Conservation (phyloP, 1,140 invertebrate species). For the Thrips palmi region DNA sequence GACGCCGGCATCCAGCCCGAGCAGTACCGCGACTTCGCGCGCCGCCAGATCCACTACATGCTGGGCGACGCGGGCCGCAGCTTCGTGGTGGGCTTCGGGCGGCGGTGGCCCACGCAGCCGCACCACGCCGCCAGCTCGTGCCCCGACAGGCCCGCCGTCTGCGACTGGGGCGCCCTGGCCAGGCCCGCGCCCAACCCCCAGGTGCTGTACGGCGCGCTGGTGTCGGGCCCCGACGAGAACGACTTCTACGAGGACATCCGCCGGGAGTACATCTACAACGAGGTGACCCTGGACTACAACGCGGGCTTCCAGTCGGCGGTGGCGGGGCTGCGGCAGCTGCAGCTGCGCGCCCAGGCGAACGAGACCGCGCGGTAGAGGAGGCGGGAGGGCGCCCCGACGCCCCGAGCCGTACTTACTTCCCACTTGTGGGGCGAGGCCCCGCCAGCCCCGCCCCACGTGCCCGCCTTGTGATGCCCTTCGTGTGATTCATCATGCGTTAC, state of each 20-base stretch:
- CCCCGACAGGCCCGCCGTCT: slow-evolving; percentile 26
- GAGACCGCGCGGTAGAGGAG: too few relatives aligned
- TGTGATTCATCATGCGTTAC: too few relatives aligned
- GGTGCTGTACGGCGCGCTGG: slow-evolving; percentile 32
- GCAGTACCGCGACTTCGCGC: slow-evolving; percentile 33
- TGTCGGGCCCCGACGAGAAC: slow-evolving; percentile 33
- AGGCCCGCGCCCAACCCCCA: slow-evolving; percentile 29
- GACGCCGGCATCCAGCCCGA: slow-evolving; percentile 22
- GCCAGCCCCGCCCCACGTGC: too few relatives aligned
- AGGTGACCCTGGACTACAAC: slow-evolving; percentile 36
- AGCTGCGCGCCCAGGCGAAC: slow-evolving; percentile 4
- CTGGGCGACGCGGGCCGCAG: slow-evolving; percentile 37
- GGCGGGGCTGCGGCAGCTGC: slow-evolving; percentile 24
- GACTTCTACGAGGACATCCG: slow-evolving; percentile 31
- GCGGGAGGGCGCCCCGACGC: too few relatives aligned
- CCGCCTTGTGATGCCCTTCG: too few relatives aligned
- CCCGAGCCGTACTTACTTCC: too few relatives aligned
- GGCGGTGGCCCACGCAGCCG: slow-evolving; percentile 31
- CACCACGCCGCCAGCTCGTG: slow-evolving; percentile 36
- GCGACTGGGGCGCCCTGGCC: slow-evolving; percentile 29
- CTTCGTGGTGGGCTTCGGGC: slow-evolving; percentile 42
- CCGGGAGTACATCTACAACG: slow-evolving; percentile 33
- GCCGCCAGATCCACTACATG: slow-evolving; percentile 40
- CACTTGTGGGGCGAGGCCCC: too few relatives aligned
- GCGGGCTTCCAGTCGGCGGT: slow-evolving; percentile 33